phyloP scores from a whole-genome alignment of 2,888 invertebrate species.

The Physocephala rufipes region DNA sequence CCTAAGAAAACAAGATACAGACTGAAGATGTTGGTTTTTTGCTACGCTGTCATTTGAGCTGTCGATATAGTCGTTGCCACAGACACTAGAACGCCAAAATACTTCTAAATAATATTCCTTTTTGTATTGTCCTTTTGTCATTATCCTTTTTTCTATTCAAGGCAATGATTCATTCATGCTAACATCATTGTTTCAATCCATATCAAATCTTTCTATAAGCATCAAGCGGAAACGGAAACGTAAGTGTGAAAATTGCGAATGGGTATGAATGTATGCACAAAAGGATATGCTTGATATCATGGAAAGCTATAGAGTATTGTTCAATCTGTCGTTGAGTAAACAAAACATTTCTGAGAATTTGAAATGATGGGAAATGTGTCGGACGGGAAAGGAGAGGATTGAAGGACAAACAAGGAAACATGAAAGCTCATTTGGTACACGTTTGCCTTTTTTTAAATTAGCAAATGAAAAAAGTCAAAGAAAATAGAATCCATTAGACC shows the following conservation, averaged over 20 bases:
- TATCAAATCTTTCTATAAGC: neutral
- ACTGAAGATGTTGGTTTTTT: no score
- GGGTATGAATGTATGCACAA: neutral
- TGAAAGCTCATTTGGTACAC: neutral
- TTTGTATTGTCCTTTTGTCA: neutral
- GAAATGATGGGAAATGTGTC: no score
- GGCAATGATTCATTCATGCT: no score
- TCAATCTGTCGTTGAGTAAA: neutral
- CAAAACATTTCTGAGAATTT: neutral
- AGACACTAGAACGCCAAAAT: neutral
- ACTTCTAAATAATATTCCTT: neutral
- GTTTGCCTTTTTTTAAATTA: no score
- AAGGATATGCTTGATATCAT: neutral
- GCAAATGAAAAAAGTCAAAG: no score
- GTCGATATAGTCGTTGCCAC: no score
- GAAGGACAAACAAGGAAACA: neutral
- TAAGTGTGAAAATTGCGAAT: constrained; percentile 27
- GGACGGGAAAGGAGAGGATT: no score
- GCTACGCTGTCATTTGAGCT: no score
- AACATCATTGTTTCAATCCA: neutral
- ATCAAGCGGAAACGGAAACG: constrained; percentile 19
- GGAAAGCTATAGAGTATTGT: neutral
- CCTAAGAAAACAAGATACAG: neutral
- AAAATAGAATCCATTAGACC: no score
- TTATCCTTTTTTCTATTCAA: no score